Evolutionary conservation across 2,113 vertebrate genomes (phyloP), one percentile per base, ranked within the genome.

Genomic region (Tachuris rubrigastra): DNA sequence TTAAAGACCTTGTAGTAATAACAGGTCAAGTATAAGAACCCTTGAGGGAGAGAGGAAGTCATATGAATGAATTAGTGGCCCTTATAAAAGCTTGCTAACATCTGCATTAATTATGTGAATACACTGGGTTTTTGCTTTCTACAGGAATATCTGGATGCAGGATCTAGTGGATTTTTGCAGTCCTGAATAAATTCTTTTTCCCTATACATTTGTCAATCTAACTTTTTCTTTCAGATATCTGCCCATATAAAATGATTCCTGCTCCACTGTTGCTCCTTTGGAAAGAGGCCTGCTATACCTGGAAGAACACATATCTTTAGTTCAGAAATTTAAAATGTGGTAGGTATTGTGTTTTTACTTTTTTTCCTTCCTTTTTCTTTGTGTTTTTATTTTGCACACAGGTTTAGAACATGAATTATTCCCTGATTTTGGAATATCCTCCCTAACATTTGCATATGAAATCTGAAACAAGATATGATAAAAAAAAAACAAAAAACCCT

Each of bases 1-100:
- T 76, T 87, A 90, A 91, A 92, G 62, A 92, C 47, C 3, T 3
- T 76, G 42, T 49, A 78, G 85, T 49, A 96, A 52, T 86, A 96
- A 95, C 42, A 93, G 80, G 78, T 95, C 92, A 96, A 95, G 46
- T 86, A 62, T 91, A 91, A 86, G 78, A 96, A 88, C 42, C 74
- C 93, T 93, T 80, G 35, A 88, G 90, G 90, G 78, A 87, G 63
- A 79, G 42, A 96, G 92, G 93, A 97, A 96, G 93, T 94, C 49
- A 87, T 69, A 93, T 1, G 12, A 93, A 91, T 95, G 77, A 95
- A 75, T 93, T 91, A 97, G 63, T 81, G 73, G 56, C 37, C 62
- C 83, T 81, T 68, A 87, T 49, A 85, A 92, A 94, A 87, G 73
- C 58, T 90, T 87, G 74, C 81, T 90, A 96, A 90, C 79, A 91